Evolutionary conservation across 2,888 invertebrate species (phyloP).

Genomic region (Tetheella fluctuosa): DNA sequence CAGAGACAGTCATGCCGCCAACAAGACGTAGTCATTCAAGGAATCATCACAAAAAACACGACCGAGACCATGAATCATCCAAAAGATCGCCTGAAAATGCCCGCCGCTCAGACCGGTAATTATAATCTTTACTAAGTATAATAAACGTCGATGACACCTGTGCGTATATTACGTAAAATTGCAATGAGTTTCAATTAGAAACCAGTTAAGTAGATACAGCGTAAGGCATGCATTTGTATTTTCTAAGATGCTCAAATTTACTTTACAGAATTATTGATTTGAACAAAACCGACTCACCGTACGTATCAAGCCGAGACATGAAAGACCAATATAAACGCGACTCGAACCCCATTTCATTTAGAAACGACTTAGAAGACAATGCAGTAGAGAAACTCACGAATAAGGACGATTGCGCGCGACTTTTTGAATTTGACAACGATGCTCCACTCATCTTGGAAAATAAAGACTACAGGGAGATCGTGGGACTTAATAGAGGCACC

Average conservation of each 20-base stretch:
- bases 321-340: conserved; percentile 65
- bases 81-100: conserved; percentile 75
- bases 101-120: conserved; percentile 75
- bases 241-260: neutral
- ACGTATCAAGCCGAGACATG: conserved; percentile 70
- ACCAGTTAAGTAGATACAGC: too few species aligned
- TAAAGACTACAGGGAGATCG: conserved; percentile 76
- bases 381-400: conserved; percentile 74
- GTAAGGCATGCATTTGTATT: neutral
- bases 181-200: too few species aligned
- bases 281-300: conserved; percentile 75
- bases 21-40: conserved; percentile 75
- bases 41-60: conserved; percentile 76
- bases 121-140: neutral
- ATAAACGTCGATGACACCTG: too few species aligned
- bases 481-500: conserved; percentile 77
- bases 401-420: conserved; percentile 77
- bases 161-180: too few species aligned
- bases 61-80: conserved; percentile 67
- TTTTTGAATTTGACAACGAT: conserved; percentile 85
- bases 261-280: conserved; percentile 77
- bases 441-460: conserved; percentile 80
- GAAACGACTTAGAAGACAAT: conserved; percentile 65
- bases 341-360: conserved; percentile 54
- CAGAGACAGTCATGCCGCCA: conserved; percentile 82